These are phyloP conservation scores for Lophotis ruficrista DNA, from an alignment of 2,113 vertebrate species.

Conservation along the genomic window DNA sequence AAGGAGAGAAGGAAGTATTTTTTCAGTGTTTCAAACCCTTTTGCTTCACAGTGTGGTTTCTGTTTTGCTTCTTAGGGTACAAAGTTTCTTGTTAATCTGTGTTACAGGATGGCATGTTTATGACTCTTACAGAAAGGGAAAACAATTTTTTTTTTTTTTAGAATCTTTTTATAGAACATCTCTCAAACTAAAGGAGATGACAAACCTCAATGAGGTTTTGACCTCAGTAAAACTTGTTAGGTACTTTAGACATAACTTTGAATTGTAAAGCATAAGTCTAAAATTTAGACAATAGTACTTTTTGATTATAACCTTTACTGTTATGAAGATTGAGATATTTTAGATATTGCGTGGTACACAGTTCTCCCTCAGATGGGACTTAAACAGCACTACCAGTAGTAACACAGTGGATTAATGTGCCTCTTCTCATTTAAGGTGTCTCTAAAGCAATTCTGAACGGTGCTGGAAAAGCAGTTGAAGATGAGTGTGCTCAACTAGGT, in stretches of 20 bases:
- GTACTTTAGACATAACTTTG: background rate
- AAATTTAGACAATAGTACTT: background rate
- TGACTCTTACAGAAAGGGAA: background rate
- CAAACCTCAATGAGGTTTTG: background rate
- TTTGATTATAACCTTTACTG: background rate
- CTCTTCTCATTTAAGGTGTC: slow-evolving; percentile 79
- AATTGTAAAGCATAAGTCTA: background rate
- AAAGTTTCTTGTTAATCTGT: background rate
- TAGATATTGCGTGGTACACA: background rate
- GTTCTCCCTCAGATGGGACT: background rate
- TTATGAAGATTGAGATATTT: background rate
- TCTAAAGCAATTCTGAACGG: slow-evolving; percentile 87
- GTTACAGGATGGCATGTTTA: background rate
- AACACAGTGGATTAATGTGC: background rate
- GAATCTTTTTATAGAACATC: background rate
- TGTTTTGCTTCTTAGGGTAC: background rate
- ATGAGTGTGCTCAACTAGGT: slow-evolving; percentile 79
- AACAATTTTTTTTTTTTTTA: background rate
- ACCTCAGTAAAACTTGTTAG: background rate
- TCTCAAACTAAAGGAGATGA: background rate
- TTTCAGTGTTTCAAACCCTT: background rate
- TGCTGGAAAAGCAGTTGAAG: slow-evolving; percentile 81
- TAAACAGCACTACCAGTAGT: background rate
- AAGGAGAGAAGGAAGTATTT: background rate
- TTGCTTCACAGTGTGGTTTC: background rate